These are phyloP conservation scores for Bos indicus DNA, from an alignment of 2,113 vertebrate species.

Conservation along the genomic window DNA sequence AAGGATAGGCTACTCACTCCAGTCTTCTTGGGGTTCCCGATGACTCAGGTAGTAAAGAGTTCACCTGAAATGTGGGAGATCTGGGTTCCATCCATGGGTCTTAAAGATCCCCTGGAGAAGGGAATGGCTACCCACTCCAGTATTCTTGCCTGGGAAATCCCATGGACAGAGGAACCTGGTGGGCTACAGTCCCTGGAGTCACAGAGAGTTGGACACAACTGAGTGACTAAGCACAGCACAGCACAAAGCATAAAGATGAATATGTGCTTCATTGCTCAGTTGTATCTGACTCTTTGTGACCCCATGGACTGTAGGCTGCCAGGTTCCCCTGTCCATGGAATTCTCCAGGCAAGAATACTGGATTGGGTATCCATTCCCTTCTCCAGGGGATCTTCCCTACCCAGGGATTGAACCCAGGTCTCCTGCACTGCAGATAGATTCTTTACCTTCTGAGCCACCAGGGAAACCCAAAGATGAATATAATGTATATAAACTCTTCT, in stretches of 20 bases:
- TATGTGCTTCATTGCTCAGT: neutral
- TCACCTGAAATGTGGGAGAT: neutral
- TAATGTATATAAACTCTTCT: neutral
- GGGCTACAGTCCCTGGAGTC: neutral
- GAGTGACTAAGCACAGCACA: neutral
- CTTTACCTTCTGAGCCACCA: neutral
- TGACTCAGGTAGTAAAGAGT: neutral
- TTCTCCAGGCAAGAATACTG: neutral
- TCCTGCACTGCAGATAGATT: neutral
- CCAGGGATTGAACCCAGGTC: neutral
- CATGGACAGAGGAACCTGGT: neutral
- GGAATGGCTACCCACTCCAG: neutral
- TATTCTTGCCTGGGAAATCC: neutral
- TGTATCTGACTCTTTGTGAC: neutral
- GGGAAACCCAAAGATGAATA: neutral
- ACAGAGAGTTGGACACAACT: neutral
- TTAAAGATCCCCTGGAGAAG: neutral
- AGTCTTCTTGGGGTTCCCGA: neutral
- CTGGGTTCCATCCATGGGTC: neutral
- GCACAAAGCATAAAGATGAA: neutral
- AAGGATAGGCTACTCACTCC: neutral
- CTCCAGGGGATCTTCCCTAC: neutral
- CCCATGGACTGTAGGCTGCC: neutral
- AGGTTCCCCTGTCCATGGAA: neutral
- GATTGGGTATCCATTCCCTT: neutral